Base-by-base conservation (phyloP, 2,797 vertebrate genomes). In the Paedocypris micromegethes region DNA sequence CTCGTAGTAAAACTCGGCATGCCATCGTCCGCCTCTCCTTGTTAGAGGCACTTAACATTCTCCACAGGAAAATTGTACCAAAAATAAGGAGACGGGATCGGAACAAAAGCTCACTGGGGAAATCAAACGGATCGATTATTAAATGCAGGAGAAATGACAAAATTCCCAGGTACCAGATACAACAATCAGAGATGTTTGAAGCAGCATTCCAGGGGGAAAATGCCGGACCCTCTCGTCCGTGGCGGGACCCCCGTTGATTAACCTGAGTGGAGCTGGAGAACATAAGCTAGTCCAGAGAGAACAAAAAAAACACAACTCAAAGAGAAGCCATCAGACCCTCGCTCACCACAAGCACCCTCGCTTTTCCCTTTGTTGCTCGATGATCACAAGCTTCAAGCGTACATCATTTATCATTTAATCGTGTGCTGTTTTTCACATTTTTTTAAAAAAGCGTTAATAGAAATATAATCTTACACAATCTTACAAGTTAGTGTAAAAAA, bases 231-330 rank as follows among this genome's bases (percentile, higher is more conserved):
- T 64, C 60, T 71, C 45, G 38, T 72, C 60, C 53, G 64, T 53
- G 47, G 42, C 63, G 7, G 37, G 72, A 75, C 78, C 81, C 77
- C 75, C 68, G 72, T 75, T 80, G 68, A 80, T 73, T 56, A 79
- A 78, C 66, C 58, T 56, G 68, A 72, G 75, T 54, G 62, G 66
- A 66, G 57, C 76, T 62, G 58, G 75, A 68, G 79, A 78, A 86
- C 78, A 83, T 80, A 79, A 85, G 79, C 76, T 75, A 68, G 81
- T 65, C 23, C 45, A 75, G 80, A 66, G 59, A 80, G 81, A 87
- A 86, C 83, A 88, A 88, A 86, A 23, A 23, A 83, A 85, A 86
- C 82, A 83, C 65, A 70, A 83, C 81, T 85, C 82, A 86, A 78
- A 84, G 81, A 78, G 79, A 79, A 70, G 82, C 77, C 76, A 76